Conservation (phyloP, 2,888 invertebrate species). For the Gibbula magus region DNA sequence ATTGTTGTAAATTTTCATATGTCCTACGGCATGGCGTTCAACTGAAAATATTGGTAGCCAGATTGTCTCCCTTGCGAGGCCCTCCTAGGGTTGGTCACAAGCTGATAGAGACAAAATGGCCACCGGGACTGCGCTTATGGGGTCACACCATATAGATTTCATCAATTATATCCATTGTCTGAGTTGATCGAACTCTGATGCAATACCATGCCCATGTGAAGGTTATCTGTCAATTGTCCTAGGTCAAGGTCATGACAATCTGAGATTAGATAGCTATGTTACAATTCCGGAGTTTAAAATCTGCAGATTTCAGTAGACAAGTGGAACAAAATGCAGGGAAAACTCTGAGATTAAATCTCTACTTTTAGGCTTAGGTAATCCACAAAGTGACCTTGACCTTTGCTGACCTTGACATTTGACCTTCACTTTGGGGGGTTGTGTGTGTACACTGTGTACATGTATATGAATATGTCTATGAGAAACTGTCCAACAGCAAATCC, state of each 20-base stretch:
- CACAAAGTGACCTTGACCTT: background rate
- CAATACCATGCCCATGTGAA: background rate
- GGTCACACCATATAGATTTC: conserved; percentile 8
- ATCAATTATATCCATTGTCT: conserved; percentile 1
- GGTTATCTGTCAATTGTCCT: background rate
- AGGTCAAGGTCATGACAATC: background rate
- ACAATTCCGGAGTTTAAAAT: background rate
- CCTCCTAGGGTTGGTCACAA: background rate
- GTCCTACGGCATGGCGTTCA: conserved; percentile 4
- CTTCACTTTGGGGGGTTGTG: background rate
- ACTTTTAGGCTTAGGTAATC: background rate
- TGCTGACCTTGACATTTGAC: background rate
- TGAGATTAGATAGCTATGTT: background rate
- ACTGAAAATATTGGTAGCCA: conserved; percentile 10
- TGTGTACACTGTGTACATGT: conserved; percentile 17
- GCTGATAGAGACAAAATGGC: background rate
- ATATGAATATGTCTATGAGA: conserved; percentile 24
- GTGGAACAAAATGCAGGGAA: background rate
- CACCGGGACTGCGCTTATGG: background rate
- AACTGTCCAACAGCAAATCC: conserved; percentile 26
- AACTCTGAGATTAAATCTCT: background rate
- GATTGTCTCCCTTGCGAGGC: background rate
- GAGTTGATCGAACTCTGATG: conserved; percentile 3
- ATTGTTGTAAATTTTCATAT: conserved; percentile 8
- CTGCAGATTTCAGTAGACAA: conserved; percentile 5